phyloP scores from a whole-genome alignment of 2,797 vertebrate genomes.

The Sebastes miniatus region DNA sequence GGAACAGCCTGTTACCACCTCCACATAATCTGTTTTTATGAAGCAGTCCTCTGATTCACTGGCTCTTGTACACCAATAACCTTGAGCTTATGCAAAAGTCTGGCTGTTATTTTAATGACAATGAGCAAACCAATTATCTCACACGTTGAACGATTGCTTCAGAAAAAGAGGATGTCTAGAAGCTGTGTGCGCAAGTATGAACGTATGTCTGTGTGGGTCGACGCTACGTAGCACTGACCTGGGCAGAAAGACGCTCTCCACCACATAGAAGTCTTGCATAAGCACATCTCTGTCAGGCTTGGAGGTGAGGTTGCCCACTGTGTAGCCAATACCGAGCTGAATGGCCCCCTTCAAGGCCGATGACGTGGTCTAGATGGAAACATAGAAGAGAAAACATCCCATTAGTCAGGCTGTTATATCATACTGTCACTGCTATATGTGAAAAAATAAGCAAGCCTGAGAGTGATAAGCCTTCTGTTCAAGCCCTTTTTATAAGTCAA shows the following conservation, averaged over 20 bases:
- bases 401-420: constrained; percentile 20
- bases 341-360: constrained; percentile 97
- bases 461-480: not conserved
- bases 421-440: constrained; percentile 2
- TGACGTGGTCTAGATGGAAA: constrained; percentile 89
- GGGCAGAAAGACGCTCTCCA: constrained; percentile 97
- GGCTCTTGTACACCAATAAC: constrained; percentile 22
- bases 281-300: constrained; percentile 98
- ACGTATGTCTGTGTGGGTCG: not conserved
- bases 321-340: constrained; percentile 97
- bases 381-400: constrained; percentile 34
- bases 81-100: constrained; percentile 23
- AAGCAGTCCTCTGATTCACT: constrained; percentile 30
- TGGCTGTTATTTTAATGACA: constrained; percentile 7
- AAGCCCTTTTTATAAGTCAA: not conserved
- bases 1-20: constrained; percentile 34
- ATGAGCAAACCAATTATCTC: constrained; percentile 4
- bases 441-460: not conserved
- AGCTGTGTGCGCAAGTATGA: not conserved
- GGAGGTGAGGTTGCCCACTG: constrained; percentile 96
- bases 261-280: constrained; percentile 99
- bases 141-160: not conserved
- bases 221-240: constrained; percentile 82
- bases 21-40: constrained; percentile 39
- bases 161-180: not conserved